These are phyloP conservation scores for Leptinotarsa undecemlineata DNA, from an alignment of 1,140 invertebrate genomes.

Conservation along the genomic window DNA sequence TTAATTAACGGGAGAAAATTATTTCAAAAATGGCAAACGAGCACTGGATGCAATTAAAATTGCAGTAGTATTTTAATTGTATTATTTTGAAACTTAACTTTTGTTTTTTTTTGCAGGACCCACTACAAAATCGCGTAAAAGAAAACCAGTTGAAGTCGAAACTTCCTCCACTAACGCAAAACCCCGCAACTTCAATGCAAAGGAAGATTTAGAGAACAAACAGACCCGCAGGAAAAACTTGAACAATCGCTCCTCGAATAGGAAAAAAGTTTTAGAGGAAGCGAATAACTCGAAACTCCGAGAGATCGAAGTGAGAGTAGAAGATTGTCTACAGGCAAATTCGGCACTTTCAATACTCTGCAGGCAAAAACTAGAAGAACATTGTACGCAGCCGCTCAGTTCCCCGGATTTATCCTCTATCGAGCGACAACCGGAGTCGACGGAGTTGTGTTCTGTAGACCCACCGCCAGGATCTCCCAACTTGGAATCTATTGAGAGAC, in stretches of 20 bases:
- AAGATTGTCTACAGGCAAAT: constrained; percentile 31
- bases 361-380: constrained; percentile 13
- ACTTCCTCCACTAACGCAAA: constrained; percentile 25
- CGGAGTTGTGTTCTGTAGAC: not conserved
- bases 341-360: constrained; percentile 20
- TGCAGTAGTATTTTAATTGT: not conserved
- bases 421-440: constrained; percentile 10
- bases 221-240: constrained; percentile 42
- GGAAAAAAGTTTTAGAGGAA: constrained; percentile 55
- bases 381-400: not conserved
- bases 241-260: constrained; percentile 39
- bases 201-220: constrained; percentile 54
- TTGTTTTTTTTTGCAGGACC: constrained; percentile 46
- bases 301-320: constrained; percentile 46
- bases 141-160: constrained; percentile 49
- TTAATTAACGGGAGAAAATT: no score
- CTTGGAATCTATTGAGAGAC: not conserved
- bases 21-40: no score
- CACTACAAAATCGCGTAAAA: constrained; percentile 44
- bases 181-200: constrained; percentile 38
- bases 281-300: constrained; percentile 55
- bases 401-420: not conserved
- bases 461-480: not conserved
- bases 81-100: not conserved
- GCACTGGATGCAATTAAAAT: no score